Evolutionary conservation across 2,113 vertebrate genomes (phyloP).

Genomic region (Triplophysa siluroides): DNA sequence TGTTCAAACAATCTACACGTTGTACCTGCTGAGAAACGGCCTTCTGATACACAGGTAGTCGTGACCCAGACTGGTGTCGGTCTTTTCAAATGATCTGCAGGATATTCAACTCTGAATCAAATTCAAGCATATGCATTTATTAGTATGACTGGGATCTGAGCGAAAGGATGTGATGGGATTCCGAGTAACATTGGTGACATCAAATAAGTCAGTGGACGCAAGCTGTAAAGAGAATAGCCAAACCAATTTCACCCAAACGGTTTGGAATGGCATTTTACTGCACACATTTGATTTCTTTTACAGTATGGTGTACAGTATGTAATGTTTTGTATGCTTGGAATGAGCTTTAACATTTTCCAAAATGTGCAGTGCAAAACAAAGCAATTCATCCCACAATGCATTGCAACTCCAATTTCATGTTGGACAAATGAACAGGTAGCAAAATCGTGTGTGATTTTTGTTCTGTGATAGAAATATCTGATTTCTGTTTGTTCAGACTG

Average conservation of each 20-base stretch:
- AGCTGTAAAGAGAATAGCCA: not conserved
- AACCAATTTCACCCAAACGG: not conserved
- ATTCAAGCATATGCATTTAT: not conserved
- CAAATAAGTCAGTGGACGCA: not conserved
- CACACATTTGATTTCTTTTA: not conserved
- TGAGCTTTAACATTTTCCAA: not conserved
- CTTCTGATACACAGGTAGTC: not conserved
- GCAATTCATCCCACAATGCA: not conserved
- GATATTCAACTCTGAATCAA: not conserved
- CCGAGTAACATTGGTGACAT: not conserved
- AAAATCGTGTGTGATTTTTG: too few relatives aligned
- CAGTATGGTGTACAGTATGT: not conserved
- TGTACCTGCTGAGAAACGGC: slow-evolving; percentile 55
- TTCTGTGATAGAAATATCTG: too few relatives aligned
- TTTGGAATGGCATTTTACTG: not conserved
- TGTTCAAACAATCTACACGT: slow-evolving; percentile 64
- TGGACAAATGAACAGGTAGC: not conserved
- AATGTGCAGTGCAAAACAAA: not conserved
- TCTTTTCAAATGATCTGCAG: not conserved
- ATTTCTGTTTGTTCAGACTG: too few relatives aligned
- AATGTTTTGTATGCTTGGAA: not conserved
- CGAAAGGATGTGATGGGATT: not conserved
- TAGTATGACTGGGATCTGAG: not conserved
- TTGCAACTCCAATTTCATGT: not conserved
- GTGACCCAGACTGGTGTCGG: slow-evolving; percentile 7